phyloP scores from a whole-genome alignment of 2,888 invertebrate species.

The Agriopis leucophaearia region DNA sequence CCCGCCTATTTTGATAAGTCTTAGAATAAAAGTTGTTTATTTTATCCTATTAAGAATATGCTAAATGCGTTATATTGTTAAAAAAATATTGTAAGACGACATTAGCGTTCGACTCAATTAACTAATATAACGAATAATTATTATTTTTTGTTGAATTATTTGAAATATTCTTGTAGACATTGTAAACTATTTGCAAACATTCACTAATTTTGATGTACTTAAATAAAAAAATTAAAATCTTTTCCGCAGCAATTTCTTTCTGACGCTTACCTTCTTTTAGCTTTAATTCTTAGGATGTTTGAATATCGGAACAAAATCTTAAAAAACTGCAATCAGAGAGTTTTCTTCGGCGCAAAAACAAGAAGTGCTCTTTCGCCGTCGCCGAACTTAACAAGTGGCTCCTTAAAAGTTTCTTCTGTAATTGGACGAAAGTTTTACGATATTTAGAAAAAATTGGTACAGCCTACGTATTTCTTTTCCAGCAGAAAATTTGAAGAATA shows the following conservation, averaged over 20 bases:
- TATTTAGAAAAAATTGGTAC: conserved; percentile 26
- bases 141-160: no score
- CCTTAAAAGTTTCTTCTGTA: conserved; percentile 43
- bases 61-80: no score
- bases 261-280: neutral
- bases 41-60: no score
- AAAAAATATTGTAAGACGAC: no score
- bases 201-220: no score
- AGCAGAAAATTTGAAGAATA: neutral
- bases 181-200: no score
- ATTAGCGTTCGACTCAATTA: no score
- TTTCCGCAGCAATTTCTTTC: neutral
- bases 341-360: conserved; percentile 34
- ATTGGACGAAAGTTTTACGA: conserved; percentile 43
- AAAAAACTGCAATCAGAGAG: conserved; percentile 40
- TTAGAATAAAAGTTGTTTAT: no score
- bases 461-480: neutral
- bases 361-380: conserved; percentile 30
- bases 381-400: conserved; percentile 44
- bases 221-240: no score
- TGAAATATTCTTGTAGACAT: no score
- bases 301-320: conserved; percentile 26
- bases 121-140: no score
- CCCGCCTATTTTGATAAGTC: no score
- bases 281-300: conserved; percentile 1